These are phyloP conservation scores for Drosophila nikananu DNA, from an alignment of 1,140 invertebrate genomes.

Conservation along the genomic window DNA sequence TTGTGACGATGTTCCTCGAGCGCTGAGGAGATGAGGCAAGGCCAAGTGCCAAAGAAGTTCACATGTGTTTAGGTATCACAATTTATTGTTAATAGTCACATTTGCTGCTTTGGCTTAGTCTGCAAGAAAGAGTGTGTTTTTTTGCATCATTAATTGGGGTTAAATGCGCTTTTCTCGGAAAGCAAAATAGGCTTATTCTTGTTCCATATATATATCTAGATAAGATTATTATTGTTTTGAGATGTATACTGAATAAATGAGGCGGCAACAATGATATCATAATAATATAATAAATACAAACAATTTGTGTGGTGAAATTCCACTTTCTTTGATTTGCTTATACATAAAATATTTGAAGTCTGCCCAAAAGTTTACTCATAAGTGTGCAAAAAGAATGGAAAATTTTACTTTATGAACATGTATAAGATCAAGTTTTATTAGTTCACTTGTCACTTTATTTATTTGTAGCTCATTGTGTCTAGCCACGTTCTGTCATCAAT, in stretches of 20 bases:
- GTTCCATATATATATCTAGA: constrained; percentile 10
- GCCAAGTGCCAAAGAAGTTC: constrained; percentile 24
- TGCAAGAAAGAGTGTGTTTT: constrained; percentile 27
- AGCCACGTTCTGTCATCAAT: constrained; percentile 24
- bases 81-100: constrained; percentile 56
- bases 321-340: constrained; percentile 2
- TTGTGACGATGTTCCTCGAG: constrained; percentile 23
- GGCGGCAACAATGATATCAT: constrained; percentile 16
- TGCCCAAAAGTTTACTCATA: too few relatives aligned
- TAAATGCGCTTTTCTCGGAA: constrained; percentile 9
- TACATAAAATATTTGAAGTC: constrained; percentile 8
- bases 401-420: neutral
- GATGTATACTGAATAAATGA: constrained; percentile 7
- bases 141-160: constrained; percentile 23
- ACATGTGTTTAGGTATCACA: constrained; percentile 51
- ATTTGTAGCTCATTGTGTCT: constrained; percentile 1
- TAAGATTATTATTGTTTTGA: constrained; percentile 13
- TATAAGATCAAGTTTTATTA: neutral
- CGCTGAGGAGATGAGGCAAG: constrained; percentile 15
- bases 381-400: neutral
- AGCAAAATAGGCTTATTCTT: constrained; percentile 8
- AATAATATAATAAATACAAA: constrained; percentile 3
- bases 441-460: neutral
- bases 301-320: neutral
- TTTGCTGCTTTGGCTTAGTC: constrained; percentile 54